phyloP scores from a whole-genome alignment of 2,113 vertebrate genomes.

The Hemibagrus wyckioides region DNA sequence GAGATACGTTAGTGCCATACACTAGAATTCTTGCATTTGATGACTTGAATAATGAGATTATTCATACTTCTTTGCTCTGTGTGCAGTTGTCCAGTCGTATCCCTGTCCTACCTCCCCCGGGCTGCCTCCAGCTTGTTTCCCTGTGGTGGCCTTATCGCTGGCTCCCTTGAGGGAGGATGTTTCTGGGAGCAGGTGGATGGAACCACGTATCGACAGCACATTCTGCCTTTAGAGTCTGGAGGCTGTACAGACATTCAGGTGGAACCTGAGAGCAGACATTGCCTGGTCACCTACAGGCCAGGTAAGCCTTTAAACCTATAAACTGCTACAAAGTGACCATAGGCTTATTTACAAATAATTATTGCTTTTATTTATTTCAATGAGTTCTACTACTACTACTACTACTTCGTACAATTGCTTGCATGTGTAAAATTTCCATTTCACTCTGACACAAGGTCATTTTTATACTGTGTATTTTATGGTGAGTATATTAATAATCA shows the following conservation, averaged over 20 bases:
- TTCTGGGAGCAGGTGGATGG: conserved; percentile 88
- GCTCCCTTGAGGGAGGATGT: conserved; percentile 86
- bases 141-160: conserved; percentile 86
- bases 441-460: too few relatives aligned
- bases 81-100: conserved; percentile 87
- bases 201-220: conserved; percentile 80
- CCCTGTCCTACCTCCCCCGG: conserved; percentile 85
- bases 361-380: background rate
- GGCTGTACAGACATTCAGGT: conserved; percentile 90
- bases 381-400: background rate
- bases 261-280: conserved; percentile 86
- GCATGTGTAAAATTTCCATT: too few relatives aligned
- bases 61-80: background rate
- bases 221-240: conserved; percentile 81
- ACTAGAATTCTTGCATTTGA: background rate
- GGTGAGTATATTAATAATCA: background rate
- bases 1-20: background rate
- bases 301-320: conserved; percentile 69
- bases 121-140: conserved; percentile 83
- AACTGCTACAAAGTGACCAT: background rate
- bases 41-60: background rate
- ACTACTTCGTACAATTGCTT: background rate
- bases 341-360: background rate
- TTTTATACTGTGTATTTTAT: background rate
- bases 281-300: conserved; percentile 90